These are phyloP conservation scores for Drosophila borborema DNA, from an alignment of 2,888 invertebrate genomes.

Conservation along the genomic window DNA sequence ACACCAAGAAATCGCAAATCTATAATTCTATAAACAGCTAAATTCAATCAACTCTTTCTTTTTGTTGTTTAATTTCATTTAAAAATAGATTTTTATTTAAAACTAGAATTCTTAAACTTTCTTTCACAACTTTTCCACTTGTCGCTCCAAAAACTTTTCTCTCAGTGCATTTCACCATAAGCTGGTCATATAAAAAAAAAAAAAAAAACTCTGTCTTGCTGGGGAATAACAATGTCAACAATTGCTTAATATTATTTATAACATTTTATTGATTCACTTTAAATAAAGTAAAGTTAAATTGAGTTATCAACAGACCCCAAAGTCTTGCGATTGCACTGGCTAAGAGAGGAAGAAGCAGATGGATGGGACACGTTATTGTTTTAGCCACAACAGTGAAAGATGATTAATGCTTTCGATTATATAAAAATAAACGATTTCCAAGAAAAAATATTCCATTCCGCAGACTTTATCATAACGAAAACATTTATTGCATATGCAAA, in stretches of 20 bases:
- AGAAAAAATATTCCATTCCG: neutral
- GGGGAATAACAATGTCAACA: conserved; percentile 35
- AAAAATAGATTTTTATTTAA: neutral
- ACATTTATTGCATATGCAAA: neutral
- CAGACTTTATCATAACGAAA: neutral
- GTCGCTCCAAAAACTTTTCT: neutral
- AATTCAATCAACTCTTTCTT: neutral
- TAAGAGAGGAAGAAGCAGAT: neutral
- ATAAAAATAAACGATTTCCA: neutral
- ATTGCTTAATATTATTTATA: conserved; percentile 46
- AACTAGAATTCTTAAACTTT: neutral
- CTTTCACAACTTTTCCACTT: neutral
- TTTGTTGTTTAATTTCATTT: neutral
- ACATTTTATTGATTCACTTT: conserved; percentile 54
- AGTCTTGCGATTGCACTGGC: conserved; percentile 11
- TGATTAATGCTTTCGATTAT: conserved; percentile 6
- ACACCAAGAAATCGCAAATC: neutral
- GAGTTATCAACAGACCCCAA: conserved; percentile 36
- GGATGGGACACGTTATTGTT: conserved; percentile 10
- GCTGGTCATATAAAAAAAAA: neutral
- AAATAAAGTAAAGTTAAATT: conserved; percentile 23
- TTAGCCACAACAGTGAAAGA: neutral
- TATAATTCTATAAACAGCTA: neutral
- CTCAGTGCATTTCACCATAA: conserved; percentile 17
- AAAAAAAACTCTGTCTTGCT: conserved; percentile 18